Evolutionary conservation across 35 echinoderm and acorn worm species (phyloP).

Genomic region (Apostichopus californicus): DNA sequence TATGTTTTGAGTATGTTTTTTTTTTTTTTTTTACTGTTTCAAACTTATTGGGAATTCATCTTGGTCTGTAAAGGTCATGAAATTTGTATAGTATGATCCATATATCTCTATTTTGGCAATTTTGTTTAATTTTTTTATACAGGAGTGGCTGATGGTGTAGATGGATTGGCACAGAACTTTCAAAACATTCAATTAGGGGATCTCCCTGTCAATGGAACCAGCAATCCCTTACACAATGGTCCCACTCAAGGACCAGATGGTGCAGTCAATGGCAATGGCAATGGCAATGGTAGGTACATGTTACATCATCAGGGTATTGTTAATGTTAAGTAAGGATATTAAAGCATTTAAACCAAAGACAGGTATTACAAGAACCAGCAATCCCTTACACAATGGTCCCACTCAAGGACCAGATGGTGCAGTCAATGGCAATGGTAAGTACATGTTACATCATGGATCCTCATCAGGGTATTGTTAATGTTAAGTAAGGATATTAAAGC

Average conservation of each 20-base stretch:
- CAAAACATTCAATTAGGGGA: constrained; percentile 49
- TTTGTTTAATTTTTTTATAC: not conserved
- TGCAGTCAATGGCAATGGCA: constrained; percentile 22
- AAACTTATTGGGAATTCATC: too few relatives aligned
- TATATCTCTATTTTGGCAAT: too few relatives aligned
- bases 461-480: too few relatives aligned
- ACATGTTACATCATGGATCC: not conserved
- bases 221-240: constrained; percentile 33
- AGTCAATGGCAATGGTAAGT: constrained; percentile 16
- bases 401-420: constrained; percentile 5
- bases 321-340: not conserved
- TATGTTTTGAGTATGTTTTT: too few relatives aligned
- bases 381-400: constrained; percentile 39
- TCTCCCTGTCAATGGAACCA: constrained; percentile 30
- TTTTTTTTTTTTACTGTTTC: too few relatives aligned
- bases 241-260: constrained; percentile 14
- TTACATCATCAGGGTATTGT: not conserved
- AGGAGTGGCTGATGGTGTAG: constrained; percentile 35
- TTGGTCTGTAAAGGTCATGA: too few relatives aligned
- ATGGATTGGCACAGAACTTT: constrained; percentile 51
- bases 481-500: too few relatives aligned
- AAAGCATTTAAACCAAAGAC: too few relatives aligned
- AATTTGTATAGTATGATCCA: too few relatives aligned
- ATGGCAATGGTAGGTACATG: not conserved
- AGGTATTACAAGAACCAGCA: not conserved